Percentiles rank a stretch among this genome's conserved stretches.
These are phyloP conservation scores for Candoia aspera DNA, from an alignment of 2,113 vertebrate genomes.

Conservation along the genomic window DNA sequence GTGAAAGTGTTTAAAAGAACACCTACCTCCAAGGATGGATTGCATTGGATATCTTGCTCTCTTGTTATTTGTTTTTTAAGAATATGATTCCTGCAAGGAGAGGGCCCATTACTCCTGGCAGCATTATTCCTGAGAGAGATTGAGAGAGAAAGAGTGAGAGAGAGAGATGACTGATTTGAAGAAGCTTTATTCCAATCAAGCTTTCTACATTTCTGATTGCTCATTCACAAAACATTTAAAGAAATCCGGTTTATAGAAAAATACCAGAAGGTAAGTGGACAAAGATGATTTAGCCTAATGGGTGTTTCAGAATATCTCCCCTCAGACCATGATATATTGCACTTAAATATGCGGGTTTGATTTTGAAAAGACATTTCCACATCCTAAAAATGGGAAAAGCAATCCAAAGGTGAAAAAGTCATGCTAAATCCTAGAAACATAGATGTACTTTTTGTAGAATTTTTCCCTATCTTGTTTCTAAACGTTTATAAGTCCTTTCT, in stretches of 20 bases:
- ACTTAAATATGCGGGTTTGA: background rate
- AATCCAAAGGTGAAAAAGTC: background rate
- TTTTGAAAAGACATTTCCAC: background rate
- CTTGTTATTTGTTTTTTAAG: background rate
- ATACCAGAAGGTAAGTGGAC: background rate
- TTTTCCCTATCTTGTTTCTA: background rate
- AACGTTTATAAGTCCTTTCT: background rate
- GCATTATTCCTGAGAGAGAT: background rate
- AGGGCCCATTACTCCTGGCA: background rate
- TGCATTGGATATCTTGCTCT: constrained; percentile 13
- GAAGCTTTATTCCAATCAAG: background rate
- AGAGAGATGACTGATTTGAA: background rate
- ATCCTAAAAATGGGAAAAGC: background rate
- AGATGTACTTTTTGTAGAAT: background rate
- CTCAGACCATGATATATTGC: background rate
- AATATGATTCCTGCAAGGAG: background rate
- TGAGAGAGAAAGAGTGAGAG: background rate
- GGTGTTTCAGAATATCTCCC: background rate
- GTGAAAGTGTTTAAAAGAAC: background rate
- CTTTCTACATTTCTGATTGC: background rate
- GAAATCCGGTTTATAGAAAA: background rate
- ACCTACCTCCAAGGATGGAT: background rate
- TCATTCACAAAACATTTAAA: background rate
- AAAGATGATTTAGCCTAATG: background rate
- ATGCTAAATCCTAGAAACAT: background rate